A percentile compares a stretch with the other conserved stretches of the same genome.
Evolutionary conservation across 1,140 invertebrate species (phyloP).

Genomic region (Phocides pigmalion): DNA sequence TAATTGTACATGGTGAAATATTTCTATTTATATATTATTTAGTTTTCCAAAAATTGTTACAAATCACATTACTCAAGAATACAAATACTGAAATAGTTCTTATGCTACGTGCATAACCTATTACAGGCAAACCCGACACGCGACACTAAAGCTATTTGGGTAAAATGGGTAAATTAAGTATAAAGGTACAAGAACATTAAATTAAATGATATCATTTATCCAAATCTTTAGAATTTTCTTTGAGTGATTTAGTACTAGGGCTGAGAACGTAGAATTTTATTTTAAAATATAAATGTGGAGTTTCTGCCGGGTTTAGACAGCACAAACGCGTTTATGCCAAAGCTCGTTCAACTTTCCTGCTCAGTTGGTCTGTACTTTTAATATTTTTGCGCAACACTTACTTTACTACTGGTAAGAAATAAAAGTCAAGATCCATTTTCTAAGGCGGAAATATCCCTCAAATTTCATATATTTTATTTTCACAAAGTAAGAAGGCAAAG

Average conservation of each 20-base stretch:
- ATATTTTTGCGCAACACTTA: slow-evolving; percentile 2
- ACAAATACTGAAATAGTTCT: too few species aligned
- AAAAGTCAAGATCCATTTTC: slow-evolving; percentile 7
- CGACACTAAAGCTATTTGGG: too few species aligned
- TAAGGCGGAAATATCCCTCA: slow-evolving; percentile 1
- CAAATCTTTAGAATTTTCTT: neutral
- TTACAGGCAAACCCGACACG: too few species aligned
- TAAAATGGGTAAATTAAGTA: too few species aligned
- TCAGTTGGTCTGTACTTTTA: slow-evolving; percentile 7
- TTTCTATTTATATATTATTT: too few species aligned
- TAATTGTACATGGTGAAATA: too few species aligned
- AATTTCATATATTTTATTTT: slow-evolving; percentile 17
- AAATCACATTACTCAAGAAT: too few species aligned
- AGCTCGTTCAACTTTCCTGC: slow-evolving; percentile 1
- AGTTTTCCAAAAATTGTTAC: too few species aligned
- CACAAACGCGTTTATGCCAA: neutral
- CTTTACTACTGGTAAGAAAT: slow-evolving; percentile 1
- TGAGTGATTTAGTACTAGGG: neutral
- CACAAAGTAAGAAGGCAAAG: slow-evolving; percentile 16
- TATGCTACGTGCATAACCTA: too few species aligned
- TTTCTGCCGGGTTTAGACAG: slow-evolving; percentile 2
- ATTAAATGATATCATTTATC: too few species aligned
- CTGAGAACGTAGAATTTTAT: neutral
- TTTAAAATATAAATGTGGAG: slow-evolving; percentile 16
- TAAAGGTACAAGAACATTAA: too few species aligned